These are phyloP conservation scores for Alauda arvensis DNA, from an alignment of 2,797 vertebrate species.

Conservation along the genomic window DNA sequence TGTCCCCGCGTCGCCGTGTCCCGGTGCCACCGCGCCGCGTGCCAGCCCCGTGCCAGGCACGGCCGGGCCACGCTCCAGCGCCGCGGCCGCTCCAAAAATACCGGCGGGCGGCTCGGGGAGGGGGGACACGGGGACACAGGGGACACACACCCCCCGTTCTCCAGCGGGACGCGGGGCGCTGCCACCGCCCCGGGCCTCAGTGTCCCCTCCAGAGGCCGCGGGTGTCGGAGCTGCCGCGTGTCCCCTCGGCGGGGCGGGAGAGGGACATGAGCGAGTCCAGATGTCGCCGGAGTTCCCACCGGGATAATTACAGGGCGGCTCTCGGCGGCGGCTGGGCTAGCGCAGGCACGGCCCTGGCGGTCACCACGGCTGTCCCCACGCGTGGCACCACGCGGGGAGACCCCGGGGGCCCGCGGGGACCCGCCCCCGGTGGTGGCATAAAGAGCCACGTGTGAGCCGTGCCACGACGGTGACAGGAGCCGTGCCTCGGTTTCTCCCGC, in stretches of 20 bases:
- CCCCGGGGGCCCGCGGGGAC: neutral
- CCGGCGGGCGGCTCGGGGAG: neutral
- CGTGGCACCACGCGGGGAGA: neutral
- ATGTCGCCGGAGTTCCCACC: neutral
- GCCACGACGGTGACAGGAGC: neutral
- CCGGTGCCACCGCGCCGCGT: neutral
- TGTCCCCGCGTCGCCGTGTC: neutral
- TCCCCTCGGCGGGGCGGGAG: neutral
- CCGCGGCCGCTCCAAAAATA: neutral
- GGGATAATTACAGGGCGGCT: slow-evolving; percentile 10
- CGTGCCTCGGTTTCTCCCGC: neutral
- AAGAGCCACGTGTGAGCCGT: neutral
- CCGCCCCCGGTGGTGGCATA: neutral
- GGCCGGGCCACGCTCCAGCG: neutral
- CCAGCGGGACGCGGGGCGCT: neutral
- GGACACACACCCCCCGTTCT: neutral
- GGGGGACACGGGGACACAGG: neutral
- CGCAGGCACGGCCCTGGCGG: slow-evolving; percentile 34
- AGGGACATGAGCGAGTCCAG: neutral
- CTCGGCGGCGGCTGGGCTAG: neutral
- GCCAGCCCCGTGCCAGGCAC: slow-evolving; percentile 23
- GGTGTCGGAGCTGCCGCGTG: neutral
- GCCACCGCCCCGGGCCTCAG: neutral
- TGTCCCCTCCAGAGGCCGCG: neutral
- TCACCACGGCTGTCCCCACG: slow-evolving; percentile 36